phyloP scores from a whole-genome alignment of 2,888 invertebrate genomes.

The Sabatieria punctata region DNA sequence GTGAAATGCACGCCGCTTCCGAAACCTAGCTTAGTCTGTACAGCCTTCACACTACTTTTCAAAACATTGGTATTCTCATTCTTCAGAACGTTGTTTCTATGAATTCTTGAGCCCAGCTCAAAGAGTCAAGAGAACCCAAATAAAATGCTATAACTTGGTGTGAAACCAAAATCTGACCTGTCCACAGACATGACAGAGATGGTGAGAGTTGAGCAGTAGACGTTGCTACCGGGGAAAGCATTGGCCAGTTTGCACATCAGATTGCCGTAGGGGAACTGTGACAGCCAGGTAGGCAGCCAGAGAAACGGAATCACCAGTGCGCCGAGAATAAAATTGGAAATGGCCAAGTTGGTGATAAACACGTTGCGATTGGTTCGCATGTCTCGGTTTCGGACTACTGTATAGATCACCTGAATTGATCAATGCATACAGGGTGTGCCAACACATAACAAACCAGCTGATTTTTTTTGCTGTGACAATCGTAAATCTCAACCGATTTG shows the following conservation, averaged over 20 bases:
- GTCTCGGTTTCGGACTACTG: conserved; percentile 59
- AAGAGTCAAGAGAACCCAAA: too few relatives aligned
- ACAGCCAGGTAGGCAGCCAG: conserved; percentile 25
- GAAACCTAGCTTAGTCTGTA: too few relatives aligned
- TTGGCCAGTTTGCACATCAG: conserved; percentile 29
- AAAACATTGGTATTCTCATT: neutral
- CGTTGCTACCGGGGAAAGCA: conserved; percentile 27
- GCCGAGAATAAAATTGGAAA: conserved; percentile 60
- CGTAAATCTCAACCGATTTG: too few relatives aligned
- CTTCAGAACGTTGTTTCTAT: neutral
- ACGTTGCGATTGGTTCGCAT: conserved; percentile 81
- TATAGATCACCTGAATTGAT: conserved; percentile 29
- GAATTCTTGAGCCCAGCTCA: too few relatives aligned
- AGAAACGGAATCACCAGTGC: conserved; percentile 65
- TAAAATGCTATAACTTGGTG: too few relatives aligned
- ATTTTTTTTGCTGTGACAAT: too few relatives aligned
- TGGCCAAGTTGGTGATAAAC: conserved; percentile 73
- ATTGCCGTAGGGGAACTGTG: conserved; percentile 24
- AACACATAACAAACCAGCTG: too few relatives aligned
- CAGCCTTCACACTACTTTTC: neutral
- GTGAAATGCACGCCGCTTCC: too few relatives aligned
- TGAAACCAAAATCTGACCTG: too few relatives aligned
- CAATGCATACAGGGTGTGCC: too few relatives aligned
- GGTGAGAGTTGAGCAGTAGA: conserved; percentile 29
- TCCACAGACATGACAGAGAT: conserved; percentile 29